Conservation (phyloP, 2,888 invertebrate genomes). For the Pachliopta kotzebuea region DNA sequence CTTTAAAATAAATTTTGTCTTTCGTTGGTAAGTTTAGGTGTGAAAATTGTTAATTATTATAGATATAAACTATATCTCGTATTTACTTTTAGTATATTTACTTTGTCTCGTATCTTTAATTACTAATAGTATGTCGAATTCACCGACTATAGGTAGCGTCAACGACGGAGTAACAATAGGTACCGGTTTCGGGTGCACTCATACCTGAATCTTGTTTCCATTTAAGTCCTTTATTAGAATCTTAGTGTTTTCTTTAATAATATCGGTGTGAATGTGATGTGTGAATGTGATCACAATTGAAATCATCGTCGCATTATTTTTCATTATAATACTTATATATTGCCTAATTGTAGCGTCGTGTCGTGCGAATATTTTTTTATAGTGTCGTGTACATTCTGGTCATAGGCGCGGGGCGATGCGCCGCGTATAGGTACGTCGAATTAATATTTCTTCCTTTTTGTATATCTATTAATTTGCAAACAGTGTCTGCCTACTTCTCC, state of each 20-base stretch:
- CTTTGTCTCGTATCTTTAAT: conserved; percentile 50
- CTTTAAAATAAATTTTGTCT: conserved; percentile 60
- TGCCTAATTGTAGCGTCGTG: conserved; percentile 54
- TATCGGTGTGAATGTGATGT: conserved; percentile 59
- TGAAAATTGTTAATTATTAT: conserved; percentile 72
- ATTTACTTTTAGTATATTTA: conserved; percentile 54
- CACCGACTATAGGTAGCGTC: conserved; percentile 49
- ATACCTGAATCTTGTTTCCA: conserved; percentile 58
- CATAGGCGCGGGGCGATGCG: conserved; percentile 62
- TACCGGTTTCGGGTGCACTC: conserved; percentile 59
- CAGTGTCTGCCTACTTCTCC: conserved; percentile 15
- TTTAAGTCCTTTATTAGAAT: conserved; percentile 62
- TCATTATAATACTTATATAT: conserved; percentile 51
- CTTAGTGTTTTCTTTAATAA: conserved; percentile 60
- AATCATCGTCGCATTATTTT: conserved; percentile 58
- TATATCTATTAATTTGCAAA: conserved; percentile 5
- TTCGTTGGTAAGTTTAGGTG: conserved; percentile 64
- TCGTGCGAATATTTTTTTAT: conserved; percentile 55
- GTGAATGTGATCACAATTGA: conserved; percentile 67
- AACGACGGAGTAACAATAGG: conserved; percentile 60
- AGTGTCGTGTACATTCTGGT: conserved; percentile 77
- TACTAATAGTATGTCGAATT: conserved; percentile 54
- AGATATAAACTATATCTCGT: conserved; percentile 57
- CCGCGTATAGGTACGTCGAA: conserved; percentile 57
- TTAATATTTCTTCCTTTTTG: conserved; percentile 49